Base-by-base conservation (phyloP, 2,113 vertebrate genomes). In the Cyanocitta stelleri region DNA sequence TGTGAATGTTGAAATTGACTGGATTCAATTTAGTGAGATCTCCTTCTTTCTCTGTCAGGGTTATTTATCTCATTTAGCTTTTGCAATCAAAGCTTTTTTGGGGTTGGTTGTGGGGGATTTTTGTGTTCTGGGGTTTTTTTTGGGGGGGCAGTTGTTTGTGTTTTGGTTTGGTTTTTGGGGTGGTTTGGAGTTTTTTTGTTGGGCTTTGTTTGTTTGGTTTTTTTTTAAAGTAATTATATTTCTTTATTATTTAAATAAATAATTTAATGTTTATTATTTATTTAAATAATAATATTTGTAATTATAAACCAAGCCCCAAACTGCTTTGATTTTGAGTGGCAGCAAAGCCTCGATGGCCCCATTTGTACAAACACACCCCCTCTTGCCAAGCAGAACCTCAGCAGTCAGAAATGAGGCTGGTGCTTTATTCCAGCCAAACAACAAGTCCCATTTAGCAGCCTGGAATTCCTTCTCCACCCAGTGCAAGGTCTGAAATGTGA, bases 1-100 rank as follows among this genome's bases (percentile, higher is more conserved):
- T 54, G 68, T 20, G 80, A 94, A 93, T 35, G 89, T 87, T 93
- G 87, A 94, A 95, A 84, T 79, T 87, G 82, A 55, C 81, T 83
- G 85, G 59, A 90, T 92, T 94, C 54, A 33, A 30, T 91, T 95
- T 68, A 46, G 74, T 44, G 41, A 80, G 41, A 55, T 80, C 30
- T 8, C 62, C 84, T 85, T 7, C 81, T 32, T 82, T 27, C 78
- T 87, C 79, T 83, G 44, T 63, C 96, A 93, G 85, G 63, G 26
- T 77, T 92, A 48, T 95, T 90, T 54, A 54, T 93, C 91, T 84
- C 64, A 59, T 78, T 94, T 59, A 82, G 71, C 46, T 72, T 89
- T 61, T 82, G 84, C 43, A 73, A 66, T 58, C 29, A 5, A 61
- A 85, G 64, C 2, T 44, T 75, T 75, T 71, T 30, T 6, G 20